Percentiles rank a stretch among this genome's conserved stretches.
phyloP scores from a whole-genome alignment of 2,888 invertebrate species.

The Flabesymbios commensalis region DNA sequence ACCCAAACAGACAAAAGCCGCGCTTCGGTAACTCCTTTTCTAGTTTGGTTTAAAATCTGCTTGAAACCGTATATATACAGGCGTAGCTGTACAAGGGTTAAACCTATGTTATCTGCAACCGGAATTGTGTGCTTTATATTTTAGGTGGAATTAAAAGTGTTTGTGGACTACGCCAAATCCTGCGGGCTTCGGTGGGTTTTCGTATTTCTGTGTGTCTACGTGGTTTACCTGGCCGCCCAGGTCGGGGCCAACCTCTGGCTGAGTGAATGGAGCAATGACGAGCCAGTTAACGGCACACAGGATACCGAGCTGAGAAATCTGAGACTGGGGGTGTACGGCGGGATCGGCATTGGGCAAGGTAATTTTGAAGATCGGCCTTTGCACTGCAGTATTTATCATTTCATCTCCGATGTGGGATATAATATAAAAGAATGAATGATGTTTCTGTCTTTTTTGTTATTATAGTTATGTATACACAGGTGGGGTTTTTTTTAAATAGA shows the following conservation, averaged over 20 bases:
- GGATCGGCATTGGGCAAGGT: constrained; percentile 42
- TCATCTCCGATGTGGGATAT: too few species aligned
- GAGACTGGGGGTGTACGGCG: constrained; percentile 64
- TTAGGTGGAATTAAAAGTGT: background rate
- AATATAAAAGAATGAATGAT: too few species aligned
- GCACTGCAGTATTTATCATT: background rate
- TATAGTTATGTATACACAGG: too few species aligned
- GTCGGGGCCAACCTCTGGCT: constrained; percentile 57
- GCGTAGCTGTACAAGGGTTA: too few species aligned
- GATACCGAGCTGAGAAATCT: constrained; percentile 41
- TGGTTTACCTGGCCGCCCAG: constrained; percentile 46
- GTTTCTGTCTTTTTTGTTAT: too few species aligned
- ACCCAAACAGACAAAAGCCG: too few species aligned
- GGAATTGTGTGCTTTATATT: too few species aligned
- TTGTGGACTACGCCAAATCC: constrained; percentile 33
- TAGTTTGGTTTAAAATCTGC: too few species aligned
- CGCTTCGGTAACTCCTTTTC: too few species aligned
- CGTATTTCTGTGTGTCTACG: constrained; percentile 47
- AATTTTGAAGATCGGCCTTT: constrained; percentile 18
- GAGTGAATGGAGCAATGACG: constrained; percentile 57
- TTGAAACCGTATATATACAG: too few species aligned
- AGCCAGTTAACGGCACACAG: constrained; percentile 38
- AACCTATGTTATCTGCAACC: too few species aligned
- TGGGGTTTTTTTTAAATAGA: too few species aligned
- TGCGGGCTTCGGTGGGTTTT: constrained; percentile 43